Base-by-base conservation (phyloP, 1,140 invertebrate species). In the Pollicipes pollicipes region DNA sequence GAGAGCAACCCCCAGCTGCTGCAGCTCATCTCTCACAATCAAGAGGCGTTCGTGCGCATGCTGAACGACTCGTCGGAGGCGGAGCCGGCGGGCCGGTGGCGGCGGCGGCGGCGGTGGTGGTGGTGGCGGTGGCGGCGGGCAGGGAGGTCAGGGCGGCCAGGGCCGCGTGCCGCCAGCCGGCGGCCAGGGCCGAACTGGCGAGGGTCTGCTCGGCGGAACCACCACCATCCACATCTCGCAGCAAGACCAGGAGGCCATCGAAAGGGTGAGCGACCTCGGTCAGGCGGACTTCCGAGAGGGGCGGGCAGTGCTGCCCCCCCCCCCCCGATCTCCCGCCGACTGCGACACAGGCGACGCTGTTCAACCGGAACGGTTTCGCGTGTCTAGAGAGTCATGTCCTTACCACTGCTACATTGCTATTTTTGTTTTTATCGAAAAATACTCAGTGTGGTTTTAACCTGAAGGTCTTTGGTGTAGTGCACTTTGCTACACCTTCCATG, bases 181-280 rank as follows among this genome's bases (percentile, higher is more conserved):
- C 63, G 10, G 24, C 6, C 63, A 4, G 63, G 10, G 63, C 63
- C 27, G 6, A 4, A 8, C 8, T 4, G 63, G 63, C 63, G 63
- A 21, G 10, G 63, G 63, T 8, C 24, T 64, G 27, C 63, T 27
- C 63, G 24, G 24, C 63, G 63, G 63, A 4, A 4, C 63, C 10
- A 64, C 63, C 63, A 27, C 85, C 64, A 87, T 89, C 75, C 87
- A 90, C 77, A 85, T 98, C 45, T 94, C 94, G 66, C 87, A 90
- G 30, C 90, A 96, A 82, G 96, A 99, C 79, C 93, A 93, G 83
- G 93, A 95, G 80, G 95, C 95, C 32, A 97, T 99, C 80, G 95
- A 98, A 80, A 86, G 96, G 84, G 88, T 90, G 82, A 81, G 77
- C n/a, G n/a, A n/a, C n/a, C n/a, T n/a, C n/a, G n/a, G n/a, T n/a